phyloP scores from a whole-genome alignment of 2,113 vertebrate species.

The Mustela lutreola region DNA sequence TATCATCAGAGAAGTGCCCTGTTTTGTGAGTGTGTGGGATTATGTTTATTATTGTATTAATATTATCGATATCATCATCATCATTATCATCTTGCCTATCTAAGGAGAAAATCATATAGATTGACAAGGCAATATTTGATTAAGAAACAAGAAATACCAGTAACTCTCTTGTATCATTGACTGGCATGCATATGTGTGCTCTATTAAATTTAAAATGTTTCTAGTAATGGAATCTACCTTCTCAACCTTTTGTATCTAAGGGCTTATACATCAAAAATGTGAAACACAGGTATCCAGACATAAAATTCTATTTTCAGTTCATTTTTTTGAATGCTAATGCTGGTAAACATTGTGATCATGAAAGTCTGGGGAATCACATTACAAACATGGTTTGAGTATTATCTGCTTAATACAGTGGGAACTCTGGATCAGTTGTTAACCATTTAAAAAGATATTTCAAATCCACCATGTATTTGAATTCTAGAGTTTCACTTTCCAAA shows the following conservation, averaged over 20 bases:
- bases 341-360: background rate
- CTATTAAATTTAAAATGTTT: background rate
- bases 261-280: background rate
- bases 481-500: background rate
- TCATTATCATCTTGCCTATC: background rate
- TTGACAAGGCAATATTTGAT: background rate
- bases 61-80: background rate
- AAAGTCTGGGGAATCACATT: background rate
- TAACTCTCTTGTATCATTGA: background rate
- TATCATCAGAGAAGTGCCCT: background rate
- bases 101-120: background rate
- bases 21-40: background rate
- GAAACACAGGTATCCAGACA: background rate
- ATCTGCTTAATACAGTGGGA: background rate
- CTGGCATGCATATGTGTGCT: background rate
- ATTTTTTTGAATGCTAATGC: background rate
- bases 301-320: background rate
- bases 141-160: background rate
- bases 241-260: background rate
- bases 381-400: background rate
- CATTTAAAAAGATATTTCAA: conserved; percentile 31
- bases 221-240: background rate
- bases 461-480: background rate
- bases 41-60: background rate
- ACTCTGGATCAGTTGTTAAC: background rate